Conservation (phyloP, 2,113 vertebrate genomes). For the Prolemur simus region DNA sequence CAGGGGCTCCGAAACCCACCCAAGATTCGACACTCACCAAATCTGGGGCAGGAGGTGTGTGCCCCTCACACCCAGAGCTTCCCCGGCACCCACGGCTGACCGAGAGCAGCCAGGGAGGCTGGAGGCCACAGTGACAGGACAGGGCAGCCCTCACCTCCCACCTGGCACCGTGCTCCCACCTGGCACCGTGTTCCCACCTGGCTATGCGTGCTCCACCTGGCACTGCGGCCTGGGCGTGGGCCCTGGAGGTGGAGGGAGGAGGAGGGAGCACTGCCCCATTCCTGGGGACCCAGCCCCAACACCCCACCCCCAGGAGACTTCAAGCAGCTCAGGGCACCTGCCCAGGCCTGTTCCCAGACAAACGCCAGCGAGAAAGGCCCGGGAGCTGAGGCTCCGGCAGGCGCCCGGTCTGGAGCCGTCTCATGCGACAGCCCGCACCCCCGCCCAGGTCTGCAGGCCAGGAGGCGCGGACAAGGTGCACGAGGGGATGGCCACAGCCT, state of each 20-base stretch:
- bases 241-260: too few species aligned
- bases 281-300: background rate
- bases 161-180: background rate
- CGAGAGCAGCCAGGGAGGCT: fast-evolving
- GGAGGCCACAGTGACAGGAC: fast-evolving
- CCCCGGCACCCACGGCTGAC: fast-evolving
- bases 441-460: background rate
- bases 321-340: background rate
- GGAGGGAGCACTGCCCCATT: fast-evolving
- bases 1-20: too few species aligned
- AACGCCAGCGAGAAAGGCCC: fast-evolving
- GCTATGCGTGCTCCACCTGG: background rate
- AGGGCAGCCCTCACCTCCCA: too few species aligned
- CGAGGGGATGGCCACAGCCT: too few species aligned
- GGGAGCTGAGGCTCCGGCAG: background rate
- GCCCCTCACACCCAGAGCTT: background rate
- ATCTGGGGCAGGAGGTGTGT: fast-evolving
- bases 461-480: fast-evolving
- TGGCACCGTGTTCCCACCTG: background rate
- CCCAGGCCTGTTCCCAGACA: conserved; percentile 10
- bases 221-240: background rate
- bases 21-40: background rate
- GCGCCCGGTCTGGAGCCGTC: background rate
- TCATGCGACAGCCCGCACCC: background rate
- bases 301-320: background rate